Conservation (phyloP, 2,113 vertebrate species). For the Sinosuthora webbiana region DNA sequence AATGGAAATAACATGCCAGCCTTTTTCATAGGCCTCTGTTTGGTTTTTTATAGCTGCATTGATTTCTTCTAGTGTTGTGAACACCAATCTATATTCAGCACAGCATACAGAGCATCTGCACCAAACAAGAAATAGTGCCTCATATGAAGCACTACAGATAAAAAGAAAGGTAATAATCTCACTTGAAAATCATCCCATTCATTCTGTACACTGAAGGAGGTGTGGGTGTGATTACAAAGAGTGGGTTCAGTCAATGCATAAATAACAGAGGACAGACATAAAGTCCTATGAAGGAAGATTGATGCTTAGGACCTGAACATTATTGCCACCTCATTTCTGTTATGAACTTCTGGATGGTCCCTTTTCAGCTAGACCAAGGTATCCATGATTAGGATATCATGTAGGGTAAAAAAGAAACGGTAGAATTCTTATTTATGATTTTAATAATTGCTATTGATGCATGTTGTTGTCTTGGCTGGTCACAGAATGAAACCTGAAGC, state of each 20-base stretch:
- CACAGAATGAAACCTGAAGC: neutral
- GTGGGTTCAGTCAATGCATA: rapidly evolving
- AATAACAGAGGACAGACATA: neutral
- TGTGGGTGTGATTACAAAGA: neutral
- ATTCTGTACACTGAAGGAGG: neutral
- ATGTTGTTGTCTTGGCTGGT: neutral
- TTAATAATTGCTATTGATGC: neutral
- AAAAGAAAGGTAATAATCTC: neutral
- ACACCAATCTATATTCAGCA: neutral
- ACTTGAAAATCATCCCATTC: neutral
- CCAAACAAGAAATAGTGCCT: neutral
- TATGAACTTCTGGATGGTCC: neutral
- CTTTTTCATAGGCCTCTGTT: neutral
- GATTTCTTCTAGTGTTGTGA: neutral
- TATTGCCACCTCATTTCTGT: neutral
- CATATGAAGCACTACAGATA: neutral
- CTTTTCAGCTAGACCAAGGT: neutral
- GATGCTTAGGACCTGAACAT: neutral
- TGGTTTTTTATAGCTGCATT: neutral
- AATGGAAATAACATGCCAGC: neutral
- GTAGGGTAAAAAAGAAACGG: neutral
- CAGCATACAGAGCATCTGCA: neutral
- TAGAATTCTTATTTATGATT: neutral
- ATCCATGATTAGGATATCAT: neutral
- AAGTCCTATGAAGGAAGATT: neutral